These are phyloP conservation scores for Takifugu flavidus DNA, from an alignment of 2,113 vertebrate genomes.

Conservation along the genomic window DNA sequence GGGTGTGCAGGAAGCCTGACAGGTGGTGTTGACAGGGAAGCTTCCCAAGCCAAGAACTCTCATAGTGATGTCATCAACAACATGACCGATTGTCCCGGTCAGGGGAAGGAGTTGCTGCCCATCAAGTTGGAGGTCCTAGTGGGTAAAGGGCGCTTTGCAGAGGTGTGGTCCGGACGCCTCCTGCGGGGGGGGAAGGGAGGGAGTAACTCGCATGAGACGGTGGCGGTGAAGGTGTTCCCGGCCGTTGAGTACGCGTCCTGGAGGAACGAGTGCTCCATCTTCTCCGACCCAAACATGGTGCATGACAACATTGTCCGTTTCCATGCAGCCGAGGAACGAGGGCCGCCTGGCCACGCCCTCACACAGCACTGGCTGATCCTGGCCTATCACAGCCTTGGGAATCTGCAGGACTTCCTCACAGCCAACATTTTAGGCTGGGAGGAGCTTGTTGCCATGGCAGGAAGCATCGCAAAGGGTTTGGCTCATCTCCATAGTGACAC, in stretches of 20 bases:
- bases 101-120: constrained; percentile 73
- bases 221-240: constrained; percentile 89
- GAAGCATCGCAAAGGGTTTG: constrained; percentile 80
- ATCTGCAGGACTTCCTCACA: constrained; percentile 86
- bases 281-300: constrained; percentile 78
- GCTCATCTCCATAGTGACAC: constrained; percentile 87
- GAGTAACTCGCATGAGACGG: constrained; percentile 63
- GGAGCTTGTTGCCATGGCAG: constrained; percentile 78
- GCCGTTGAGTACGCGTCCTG: constrained; percentile 82
- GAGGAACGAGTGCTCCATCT: constrained; percentile 84
- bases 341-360: constrained; percentile 43
- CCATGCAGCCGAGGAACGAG: constrained; percentile 79
- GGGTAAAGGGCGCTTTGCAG: constrained; percentile 85
- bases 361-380: constrained; percentile 88
- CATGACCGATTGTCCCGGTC: constrained; percentile 42
- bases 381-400: constrained; percentile 84
- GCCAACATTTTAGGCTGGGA: constrained; percentile 80
- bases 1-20: constrained; percentile 1
- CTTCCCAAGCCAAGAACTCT: constrained; percentile 63
- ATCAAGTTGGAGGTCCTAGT: constrained; percentile 83
- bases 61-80: constrained; percentile 43
- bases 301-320: constrained; percentile 85
- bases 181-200: constrained; percentile 67
- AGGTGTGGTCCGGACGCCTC: constrained; percentile 83
- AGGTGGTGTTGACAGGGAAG: constrained; percentile 10